These are phyloP conservation scores for Pelobates fuscus DNA, from an alignment of 2,113 vertebrate species.

Conservation along the genomic window DNA sequence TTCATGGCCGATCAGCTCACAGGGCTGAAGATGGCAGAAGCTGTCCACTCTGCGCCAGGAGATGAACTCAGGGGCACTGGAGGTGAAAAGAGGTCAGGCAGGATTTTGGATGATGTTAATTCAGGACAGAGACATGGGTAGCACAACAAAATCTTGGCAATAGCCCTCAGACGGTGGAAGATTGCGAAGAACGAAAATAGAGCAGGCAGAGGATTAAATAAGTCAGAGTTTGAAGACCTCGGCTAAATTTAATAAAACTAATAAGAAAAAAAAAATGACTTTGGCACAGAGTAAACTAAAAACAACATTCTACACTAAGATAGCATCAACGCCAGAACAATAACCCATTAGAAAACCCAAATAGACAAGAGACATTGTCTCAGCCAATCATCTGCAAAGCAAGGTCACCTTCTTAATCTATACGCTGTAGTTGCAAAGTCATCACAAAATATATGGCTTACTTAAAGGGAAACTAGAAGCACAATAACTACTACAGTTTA, in stretches of 20 bases:
- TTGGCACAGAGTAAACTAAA: background rate
- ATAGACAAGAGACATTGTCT: too few relatives aligned
- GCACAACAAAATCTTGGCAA: constrained; percentile 16
- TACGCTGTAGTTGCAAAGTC: too few relatives aligned
- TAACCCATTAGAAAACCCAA: too few relatives aligned
- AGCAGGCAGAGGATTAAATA: constrained; percentile 13
- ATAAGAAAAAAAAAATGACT: background rate
- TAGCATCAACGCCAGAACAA: too few relatives aligned
- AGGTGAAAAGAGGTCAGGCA: background rate
- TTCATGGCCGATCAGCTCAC: background rate
- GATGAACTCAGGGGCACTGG: constrained; percentile 3
- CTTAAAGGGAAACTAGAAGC: too few relatives aligned
- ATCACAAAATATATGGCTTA: too few relatives aligned
- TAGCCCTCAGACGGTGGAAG: background rate
- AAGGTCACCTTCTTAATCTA: too few relatives aligned
- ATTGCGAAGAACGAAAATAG: constrained; percentile 26
- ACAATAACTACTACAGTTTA: too few relatives aligned
- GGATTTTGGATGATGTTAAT: constrained; percentile 16
- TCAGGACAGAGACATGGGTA: constrained; percentile 33
- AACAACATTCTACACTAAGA: too few relatives aligned
- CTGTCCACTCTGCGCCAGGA: background rate
- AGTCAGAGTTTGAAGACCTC: background rate
- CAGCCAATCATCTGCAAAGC: too few relatives aligned
- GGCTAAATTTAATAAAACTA: background rate
- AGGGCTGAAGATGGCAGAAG: background rate